Evolutionary conservation across 2,888 invertebrate genomes (phyloP).

Genomic region (Nipponacmea schrenckii): DNA sequence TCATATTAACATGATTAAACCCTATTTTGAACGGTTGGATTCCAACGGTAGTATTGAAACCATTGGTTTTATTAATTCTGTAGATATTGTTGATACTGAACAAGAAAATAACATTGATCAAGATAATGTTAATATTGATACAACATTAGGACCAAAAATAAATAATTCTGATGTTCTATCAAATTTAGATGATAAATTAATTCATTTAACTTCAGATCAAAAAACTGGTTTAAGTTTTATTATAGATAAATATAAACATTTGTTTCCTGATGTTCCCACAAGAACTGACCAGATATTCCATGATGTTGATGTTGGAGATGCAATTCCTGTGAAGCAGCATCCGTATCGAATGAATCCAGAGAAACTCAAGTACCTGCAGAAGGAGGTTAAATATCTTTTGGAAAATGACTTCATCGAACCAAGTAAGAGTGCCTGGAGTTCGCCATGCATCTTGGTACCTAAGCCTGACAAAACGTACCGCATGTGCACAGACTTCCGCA

Average conservation of each 20-base stretch:
- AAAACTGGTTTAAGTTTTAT: not conserved
- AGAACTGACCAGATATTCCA: conserved; percentile 10
- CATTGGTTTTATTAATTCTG: too few species aligned
- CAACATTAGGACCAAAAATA: too few species aligned
- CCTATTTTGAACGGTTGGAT: conserved; percentile 10
- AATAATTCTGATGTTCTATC: not conserved
- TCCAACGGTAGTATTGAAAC: too few species aligned
- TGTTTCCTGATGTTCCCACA: conserved; percentile 21
- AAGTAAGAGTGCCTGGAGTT: conserved; percentile 37
- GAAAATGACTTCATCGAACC: conserved; percentile 42
- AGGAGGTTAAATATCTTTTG: too few species aligned
- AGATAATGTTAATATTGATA: too few species aligned
- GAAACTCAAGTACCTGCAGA: conserved; percentile 19
- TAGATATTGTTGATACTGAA: too few species aligned
- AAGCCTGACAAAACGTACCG: conserved; percentile 29
- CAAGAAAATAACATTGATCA: too few species aligned
- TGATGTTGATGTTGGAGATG: conserved; percentile 22
- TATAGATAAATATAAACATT: not conserved
- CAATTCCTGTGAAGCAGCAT: conserved; percentile 21
- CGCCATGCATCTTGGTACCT: conserved; percentile 35
- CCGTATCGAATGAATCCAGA: conserved; percentile 19
- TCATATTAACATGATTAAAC: conserved; percentile 20
- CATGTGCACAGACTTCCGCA: conserved; percentile 35
- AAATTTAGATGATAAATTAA: not conserved
- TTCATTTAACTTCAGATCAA: conserved; percentile 1